Base-by-base conservation (phyloP, 2,113 vertebrate genomes). In the Albula goreensis region DNA sequence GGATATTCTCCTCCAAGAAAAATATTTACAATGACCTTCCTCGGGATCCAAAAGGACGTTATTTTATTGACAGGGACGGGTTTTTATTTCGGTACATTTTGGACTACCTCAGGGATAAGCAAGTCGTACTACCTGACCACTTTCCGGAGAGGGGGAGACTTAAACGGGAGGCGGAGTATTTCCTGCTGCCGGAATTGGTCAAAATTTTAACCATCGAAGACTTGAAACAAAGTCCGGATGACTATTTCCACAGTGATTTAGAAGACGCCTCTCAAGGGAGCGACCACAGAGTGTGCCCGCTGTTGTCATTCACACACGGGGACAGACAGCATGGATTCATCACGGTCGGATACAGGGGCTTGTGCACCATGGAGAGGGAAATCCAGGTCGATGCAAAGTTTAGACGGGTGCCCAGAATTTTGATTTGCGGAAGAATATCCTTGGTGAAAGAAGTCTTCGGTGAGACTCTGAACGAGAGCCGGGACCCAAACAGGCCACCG, bases 101-200 rank as follows among this genome's bases (percentile, higher is more conserved):
- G 95, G 98, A 99, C 96, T 99, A 97, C 96, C 97, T 99, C 93
- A 96, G 98, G 95, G 98, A 99, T 93, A 97, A 97, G 92, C 97
- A 97, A 84, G 97, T 99, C 84, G 98, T 99, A 90, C 96, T 99
- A 88, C 98, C 98, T 0, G 98, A 99, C 90, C 98, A 99, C 94
- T 99, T 99, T 90, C 98, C 98, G 10, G 98, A 99, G 95, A 96
- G 95, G 89, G 97, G 97, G 9, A 95, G 98, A 90, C 94, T 99
- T 89, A 97, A 96, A 94, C 94, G 97, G 90, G 98, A 99, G 90
- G 98, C 98, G 4, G 98, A 99, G 91, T 99, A 98, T 90, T 99
- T 99, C 91, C 97, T 97, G 92, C 95, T 99, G 79, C 98, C 97
- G 0, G 98, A 99, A 88, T 91, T 99, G 91, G 97, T 95, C 86